Conservation (phyloP, 1,140 invertebrate genomes). For the Euwallacea fornicatus region DNA sequence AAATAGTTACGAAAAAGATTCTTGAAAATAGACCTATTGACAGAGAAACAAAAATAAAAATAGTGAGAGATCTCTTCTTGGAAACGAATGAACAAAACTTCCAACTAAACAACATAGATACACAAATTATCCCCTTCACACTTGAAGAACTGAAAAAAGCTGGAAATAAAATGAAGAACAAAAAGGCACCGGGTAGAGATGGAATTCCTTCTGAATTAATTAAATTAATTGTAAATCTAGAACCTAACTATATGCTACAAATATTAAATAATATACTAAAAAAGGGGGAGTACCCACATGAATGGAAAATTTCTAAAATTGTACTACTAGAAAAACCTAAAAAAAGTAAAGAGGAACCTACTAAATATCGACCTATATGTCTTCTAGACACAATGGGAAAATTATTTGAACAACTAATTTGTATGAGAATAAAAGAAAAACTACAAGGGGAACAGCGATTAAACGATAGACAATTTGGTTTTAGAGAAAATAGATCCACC, state of each 20-base stretch:
- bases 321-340: slow-evolving; percentile 21
- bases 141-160: slow-evolving; percentile 26
- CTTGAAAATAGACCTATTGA: neutral
- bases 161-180: slow-evolving; percentile 19
- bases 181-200: slow-evolving; percentile 44
- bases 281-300: slow-evolving; percentile 13
- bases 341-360: slow-evolving; percentile 4
- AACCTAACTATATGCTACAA: neutral
- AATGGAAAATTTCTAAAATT: slow-evolving; percentile 27
- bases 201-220: slow-evolving; percentile 38
- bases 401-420: slow-evolving; percentile 27
- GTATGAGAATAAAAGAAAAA: slow-evolving; percentile 22
- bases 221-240: neutral
- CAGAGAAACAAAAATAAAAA: neutral
- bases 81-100: neutral
- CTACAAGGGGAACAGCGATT: slow-evolving; percentile 16
- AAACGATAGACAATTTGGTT: slow-evolving; percentile 17
- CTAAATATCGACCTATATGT: slow-evolving; percentile 35
- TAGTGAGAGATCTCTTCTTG: neutral
- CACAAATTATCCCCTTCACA: neutral
- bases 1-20: neutral
- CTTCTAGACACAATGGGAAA: slow-evolving; percentile 28
- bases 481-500: slow-evolving; percentile 18
- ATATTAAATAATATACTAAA: neutral
- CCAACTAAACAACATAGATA: neutral